Percentiles rank a stretch among this genome's conserved stretches.
These are phyloP conservation scores for Aethes cnicana DNA, from an alignment of 2,888 invertebrate genomes.

Conservation along the genomic window DNA sequence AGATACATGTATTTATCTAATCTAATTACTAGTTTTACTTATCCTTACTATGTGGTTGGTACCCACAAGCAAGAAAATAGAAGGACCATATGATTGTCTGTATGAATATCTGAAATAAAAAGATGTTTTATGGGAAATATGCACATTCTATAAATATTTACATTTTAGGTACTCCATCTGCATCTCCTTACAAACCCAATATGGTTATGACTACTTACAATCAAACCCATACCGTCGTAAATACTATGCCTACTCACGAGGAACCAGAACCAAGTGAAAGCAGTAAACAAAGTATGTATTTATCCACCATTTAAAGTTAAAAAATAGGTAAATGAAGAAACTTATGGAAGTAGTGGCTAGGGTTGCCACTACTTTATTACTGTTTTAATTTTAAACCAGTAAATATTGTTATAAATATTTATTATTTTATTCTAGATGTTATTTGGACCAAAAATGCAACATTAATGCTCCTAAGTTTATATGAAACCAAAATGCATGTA, in stretches of 20 bases:
- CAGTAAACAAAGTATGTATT: conserved; percentile 59
- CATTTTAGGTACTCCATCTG: conserved; percentile 37
- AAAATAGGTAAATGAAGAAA: too few relatives aligned
- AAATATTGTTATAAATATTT: neutral
- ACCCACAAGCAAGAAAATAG: too few relatives aligned
- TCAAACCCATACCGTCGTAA: conserved; percentile 43
- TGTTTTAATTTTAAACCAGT: neutral
- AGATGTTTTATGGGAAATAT: too few relatives aligned
- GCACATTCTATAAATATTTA: too few relatives aligned
- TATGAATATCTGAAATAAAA: too few relatives aligned
- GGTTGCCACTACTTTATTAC: too few relatives aligned
- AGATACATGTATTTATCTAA: too few relatives aligned
- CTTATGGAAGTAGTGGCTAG: too few relatives aligned
- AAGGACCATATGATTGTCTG: too few relatives aligned
- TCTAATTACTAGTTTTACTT: too few relatives aligned
- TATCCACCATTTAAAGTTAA: neutral
- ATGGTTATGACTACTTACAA: conserved; percentile 47
- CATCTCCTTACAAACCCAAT: conserved; percentile 52
- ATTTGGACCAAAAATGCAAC: conserved; percentile 66
- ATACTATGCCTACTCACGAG: conserved; percentile 41
- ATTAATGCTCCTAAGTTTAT: conserved; percentile 56
- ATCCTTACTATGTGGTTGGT: too few relatives aligned
- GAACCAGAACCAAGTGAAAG: conserved; percentile 53
- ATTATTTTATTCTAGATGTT: conserved; percentile 46
- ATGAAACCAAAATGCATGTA: conserved; percentile 65